These are phyloP conservation scores for Turnix velox DNA, from an alignment of 2,113 vertebrate genomes.

Conservation along the genomic window DNA sequence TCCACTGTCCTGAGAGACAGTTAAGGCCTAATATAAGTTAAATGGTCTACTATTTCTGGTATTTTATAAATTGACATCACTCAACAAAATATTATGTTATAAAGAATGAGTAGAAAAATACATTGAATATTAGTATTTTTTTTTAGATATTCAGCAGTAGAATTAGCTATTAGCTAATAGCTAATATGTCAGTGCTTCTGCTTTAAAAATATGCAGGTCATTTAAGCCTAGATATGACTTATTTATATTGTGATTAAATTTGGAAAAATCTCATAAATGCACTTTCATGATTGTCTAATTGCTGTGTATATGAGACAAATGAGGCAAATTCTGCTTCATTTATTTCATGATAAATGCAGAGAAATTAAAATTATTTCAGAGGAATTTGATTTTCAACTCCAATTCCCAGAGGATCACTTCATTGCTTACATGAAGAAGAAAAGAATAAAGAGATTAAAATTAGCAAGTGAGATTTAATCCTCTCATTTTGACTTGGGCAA, in stretches of 20 bases:
- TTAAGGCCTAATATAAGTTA: not conserved
- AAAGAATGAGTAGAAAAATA: not conserved
- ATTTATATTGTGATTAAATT: not conserved
- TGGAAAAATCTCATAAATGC: constrained; percentile 9
- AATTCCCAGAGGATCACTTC: constrained; percentile 14
- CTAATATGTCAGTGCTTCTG: not conserved
- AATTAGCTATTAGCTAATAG: too few species aligned
- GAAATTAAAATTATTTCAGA: constrained; percentile 41
- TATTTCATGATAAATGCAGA: constrained; percentile 37
- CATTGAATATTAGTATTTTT: not conserved
- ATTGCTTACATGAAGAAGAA: constrained; percentile 4
- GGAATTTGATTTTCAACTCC: constrained; percentile 26
- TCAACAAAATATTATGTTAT: not conserved
- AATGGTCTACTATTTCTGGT: not conserved
- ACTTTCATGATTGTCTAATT: constrained; percentile 17
- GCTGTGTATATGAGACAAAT: constrained; percentile 4
- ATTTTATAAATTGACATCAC: constrained; percentile 7
- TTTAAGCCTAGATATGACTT: not conserved
- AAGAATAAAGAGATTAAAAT: constrained; percentile 49
- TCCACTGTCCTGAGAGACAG: not conserved
- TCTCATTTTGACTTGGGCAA: not conserved
- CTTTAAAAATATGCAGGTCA: not conserved
- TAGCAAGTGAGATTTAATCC: not conserved
- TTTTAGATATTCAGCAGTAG: not conserved
- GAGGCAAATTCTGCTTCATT: constrained; percentile 26